Percentiles rank a stretch among this genome's conserved stretches.
These are phyloP conservation scores for Nebria salina DNA, from an alignment of 2,888 invertebrate genomes.

Conservation along the genomic window DNA sequence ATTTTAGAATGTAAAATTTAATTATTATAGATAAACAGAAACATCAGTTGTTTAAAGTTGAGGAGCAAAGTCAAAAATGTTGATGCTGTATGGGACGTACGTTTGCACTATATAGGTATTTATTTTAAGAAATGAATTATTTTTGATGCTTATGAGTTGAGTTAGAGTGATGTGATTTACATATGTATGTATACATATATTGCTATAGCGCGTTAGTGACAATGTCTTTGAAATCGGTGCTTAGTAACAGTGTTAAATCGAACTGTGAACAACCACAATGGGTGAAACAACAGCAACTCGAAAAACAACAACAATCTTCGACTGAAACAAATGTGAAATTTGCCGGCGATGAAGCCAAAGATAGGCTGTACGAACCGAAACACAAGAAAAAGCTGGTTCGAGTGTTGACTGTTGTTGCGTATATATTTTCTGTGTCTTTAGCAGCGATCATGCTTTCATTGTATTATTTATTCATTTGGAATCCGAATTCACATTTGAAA, in stretches of 20 bases:
- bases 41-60: too few species aligned
- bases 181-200: not conserved
- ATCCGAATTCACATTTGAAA: conserved; percentile 68
- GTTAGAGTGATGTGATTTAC: not conserved
- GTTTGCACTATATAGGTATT: too few species aligned
- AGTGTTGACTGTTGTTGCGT: conserved; percentile 91
- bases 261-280: conserved; percentile 53
- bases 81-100: not conserved
- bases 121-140: not conserved
- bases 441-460: conserved; percentile 93
- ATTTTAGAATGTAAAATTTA: not conserved
- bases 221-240: conserved; percentile 69
- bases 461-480: conserved; percentile 95
- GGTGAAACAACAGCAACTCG: conserved; percentile 49
- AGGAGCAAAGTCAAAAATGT: too few species aligned
- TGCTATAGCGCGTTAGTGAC: conserved; percentile 45
- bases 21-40: not conserved
- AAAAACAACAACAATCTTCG: conserved; percentile 49
- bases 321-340: conserved; percentile 71
- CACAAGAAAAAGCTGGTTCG: conserved; percentile 89
- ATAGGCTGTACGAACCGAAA: conserved; percentile 82
- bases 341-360: conserved; percentile 72
- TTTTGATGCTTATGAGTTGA: not conserved
- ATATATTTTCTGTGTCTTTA: conserved; percentile 92
- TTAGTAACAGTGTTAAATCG: conserved; percentile 66